These are phyloP conservation scores for Acinonyx jubatus DNA, from an alignment of 2,113 vertebrate species.

Conservation along the genomic window DNA sequence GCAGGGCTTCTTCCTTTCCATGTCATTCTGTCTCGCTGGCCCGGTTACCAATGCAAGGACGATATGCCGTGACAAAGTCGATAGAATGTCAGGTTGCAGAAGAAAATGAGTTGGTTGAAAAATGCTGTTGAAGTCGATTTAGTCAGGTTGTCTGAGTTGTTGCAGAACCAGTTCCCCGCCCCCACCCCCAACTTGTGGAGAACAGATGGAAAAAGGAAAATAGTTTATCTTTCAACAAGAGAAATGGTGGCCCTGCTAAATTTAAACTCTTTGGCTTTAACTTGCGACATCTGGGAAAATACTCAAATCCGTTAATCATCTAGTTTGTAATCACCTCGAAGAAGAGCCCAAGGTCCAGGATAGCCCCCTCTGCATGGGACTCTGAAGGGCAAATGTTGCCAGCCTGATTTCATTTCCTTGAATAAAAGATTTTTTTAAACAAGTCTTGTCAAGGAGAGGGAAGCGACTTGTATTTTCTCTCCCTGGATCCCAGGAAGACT, in stretches of 20 bases:
- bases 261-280: conserved; percentile 71
- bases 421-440: background rate
- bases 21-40: background rate
- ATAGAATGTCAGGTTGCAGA: conserved; percentile 27
- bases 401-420: conserved; percentile 63
- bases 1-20: conserved; percentile 50
- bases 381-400: conserved; percentile 34
- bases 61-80: conserved; percentile 52
- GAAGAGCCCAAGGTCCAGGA: conserved; percentile 35
- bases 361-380: background rate
- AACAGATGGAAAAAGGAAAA: conserved; percentile 75
- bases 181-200: conserved; percentile 20
- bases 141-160: conserved; percentile 3
- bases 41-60: conserved; percentile 13
- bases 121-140: conserved; percentile 50
- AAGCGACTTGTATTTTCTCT: conserved; percentile 4
- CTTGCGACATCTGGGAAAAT: conserved; percentile 75
- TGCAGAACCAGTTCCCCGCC: background rate
- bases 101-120: conserved; percentile 37
- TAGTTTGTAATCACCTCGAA: conserved; percentile 61
- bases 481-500: background rate
- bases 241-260: conserved; percentile 71
- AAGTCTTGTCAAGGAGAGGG: background rate
- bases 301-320: conserved; percentile 62
- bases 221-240: conserved; percentile 73